These are phyloP conservation scores for Furnarius figulus DNA, from an alignment of 2,113 vertebrate species.

Conservation along the genomic window DNA sequence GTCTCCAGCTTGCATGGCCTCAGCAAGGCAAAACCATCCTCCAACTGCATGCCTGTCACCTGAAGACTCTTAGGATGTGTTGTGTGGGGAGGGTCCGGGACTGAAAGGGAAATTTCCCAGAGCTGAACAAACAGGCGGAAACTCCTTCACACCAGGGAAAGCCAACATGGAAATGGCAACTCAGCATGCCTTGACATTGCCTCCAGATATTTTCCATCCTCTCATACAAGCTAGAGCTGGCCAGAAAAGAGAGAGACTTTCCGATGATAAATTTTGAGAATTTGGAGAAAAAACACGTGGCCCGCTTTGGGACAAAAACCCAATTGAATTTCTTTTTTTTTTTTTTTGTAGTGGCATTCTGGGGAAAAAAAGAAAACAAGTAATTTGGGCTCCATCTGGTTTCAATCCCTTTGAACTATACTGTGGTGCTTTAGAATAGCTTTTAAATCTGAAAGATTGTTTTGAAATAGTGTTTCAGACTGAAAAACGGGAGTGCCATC, in stretches of 20 bases:
- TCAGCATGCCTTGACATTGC: constrained; percentile 56
- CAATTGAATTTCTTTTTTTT: neutral
- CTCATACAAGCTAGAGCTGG: constrained; percentile 45
- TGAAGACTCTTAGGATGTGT: neutral
- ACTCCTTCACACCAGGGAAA: constrained; percentile 28
- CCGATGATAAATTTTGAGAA: constrained; percentile 56
- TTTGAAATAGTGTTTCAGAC: constrained; percentile 5
- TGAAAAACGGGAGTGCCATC: neutral
- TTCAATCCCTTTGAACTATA: constrained; percentile 63
- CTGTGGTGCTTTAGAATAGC: constrained; percentile 23
- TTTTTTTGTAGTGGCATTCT: neutral
- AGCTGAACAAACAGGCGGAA: constrained; percentile 30
- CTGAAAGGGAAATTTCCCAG: constrained; percentile 55
- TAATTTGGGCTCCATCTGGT: constrained; percentile 57
- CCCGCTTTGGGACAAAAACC: constrained; percentile 6
- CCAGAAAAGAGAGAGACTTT: constrained; percentile 60
- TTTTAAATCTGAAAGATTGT: constrained; percentile 18
- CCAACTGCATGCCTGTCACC: neutral
- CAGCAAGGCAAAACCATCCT: neutral
- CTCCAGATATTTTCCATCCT: constrained; percentile 64
- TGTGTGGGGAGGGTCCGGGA: neutral
- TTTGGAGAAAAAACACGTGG: neutral
- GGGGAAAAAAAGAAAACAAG: constrained; percentile 22
- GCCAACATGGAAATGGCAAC: constrained; percentile 59
- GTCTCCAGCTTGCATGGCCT: rapidly evolving